phyloP scores from a whole-genome alignment of 2,888 invertebrate species.

The Andrena fulva region DNA sequence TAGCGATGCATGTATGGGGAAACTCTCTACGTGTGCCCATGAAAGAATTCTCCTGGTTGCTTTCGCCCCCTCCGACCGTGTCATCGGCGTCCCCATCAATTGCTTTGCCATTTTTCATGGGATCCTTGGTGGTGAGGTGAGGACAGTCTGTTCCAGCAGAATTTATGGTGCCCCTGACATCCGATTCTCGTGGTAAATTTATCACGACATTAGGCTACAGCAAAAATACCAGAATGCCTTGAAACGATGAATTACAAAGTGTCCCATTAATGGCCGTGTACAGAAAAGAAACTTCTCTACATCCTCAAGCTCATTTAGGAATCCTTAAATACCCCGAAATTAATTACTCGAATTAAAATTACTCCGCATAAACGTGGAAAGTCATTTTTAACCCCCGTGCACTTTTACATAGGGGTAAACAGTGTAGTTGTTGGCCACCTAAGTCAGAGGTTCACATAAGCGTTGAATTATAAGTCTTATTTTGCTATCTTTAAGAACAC shows the following conservation, averaged over 20 bases:
- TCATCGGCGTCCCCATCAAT: slow-evolving; percentile 15
- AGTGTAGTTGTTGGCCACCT: too few species aligned
- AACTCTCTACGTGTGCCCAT: neutral
- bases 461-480: too few species aligned
- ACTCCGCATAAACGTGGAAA: too few species aligned
- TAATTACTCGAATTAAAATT: too few species aligned
- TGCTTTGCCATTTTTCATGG: slow-evolving; percentile 49
- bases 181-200: slow-evolving; percentile 38
- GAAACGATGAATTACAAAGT: neutral
- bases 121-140: slow-evolving; percentile 9
- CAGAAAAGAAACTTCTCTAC: neutral
- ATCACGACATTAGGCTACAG: slow-evolving; percentile 42
- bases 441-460: too few species aligned
- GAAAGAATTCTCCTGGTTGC: slow-evolving; percentile 3
- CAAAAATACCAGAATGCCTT: neutral
- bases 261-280: neutral
- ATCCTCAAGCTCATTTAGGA: too few species aligned
- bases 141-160: slow-evolving; percentile 14
- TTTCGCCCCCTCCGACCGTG: slow-evolving; percentile 3
- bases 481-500: too few species aligned
- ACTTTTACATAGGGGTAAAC: too few species aligned
- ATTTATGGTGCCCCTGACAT: slow-evolving; percentile 29
- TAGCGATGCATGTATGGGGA: slow-evolving; percentile 6
- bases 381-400: too few species aligned
- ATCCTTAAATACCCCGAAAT: too few species aligned